These are phyloP conservation scores for Sinotaia quadrata DNA, from an alignment of 2,888 invertebrate genomes.

Conservation along the genomic window DNA sequence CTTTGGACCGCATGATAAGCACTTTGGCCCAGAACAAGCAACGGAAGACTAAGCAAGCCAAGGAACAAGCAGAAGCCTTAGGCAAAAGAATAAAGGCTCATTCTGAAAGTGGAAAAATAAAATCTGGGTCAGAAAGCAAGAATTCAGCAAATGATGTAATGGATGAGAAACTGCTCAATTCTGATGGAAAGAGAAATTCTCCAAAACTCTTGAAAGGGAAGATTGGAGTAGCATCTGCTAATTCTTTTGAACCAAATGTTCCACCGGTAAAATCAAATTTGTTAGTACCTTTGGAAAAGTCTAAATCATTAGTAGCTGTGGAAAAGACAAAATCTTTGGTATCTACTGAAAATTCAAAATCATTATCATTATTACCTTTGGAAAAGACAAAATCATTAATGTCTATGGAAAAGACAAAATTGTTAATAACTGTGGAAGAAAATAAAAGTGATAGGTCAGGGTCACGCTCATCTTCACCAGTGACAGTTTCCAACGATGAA, in stretches of 20 bases:
- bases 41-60: constrained; percentile 8
- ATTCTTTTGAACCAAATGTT: not conserved
- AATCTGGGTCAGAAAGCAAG: too few species aligned
- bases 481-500: not conserved
- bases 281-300: too few species aligned
- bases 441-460: not conserved
- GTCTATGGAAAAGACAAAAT: too few species aligned
- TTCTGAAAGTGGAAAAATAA: too few species aligned
- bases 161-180: not conserved
- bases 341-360: too few species aligned
- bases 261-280: too few species aligned
- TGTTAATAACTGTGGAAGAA: too few species aligned
- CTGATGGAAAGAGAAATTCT: not conserved
- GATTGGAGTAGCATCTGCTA: not conserved
- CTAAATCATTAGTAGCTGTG: too few species aligned
- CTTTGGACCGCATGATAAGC: constrained; percentile 29
- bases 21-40: constrained; percentile 21
- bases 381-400: too few species aligned
- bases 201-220: not conserved
- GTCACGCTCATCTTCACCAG: not conserved
- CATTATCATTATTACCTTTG: too few species aligned
- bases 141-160: not conserved
- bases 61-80: constrained; percentile 14
- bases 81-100: constrained; percentile 1
- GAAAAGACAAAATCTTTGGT: too few species aligned